Base-by-base conservation (phyloP, 1,140 invertebrate genomes). In the Thaumatotibia leucotreta region DNA sequence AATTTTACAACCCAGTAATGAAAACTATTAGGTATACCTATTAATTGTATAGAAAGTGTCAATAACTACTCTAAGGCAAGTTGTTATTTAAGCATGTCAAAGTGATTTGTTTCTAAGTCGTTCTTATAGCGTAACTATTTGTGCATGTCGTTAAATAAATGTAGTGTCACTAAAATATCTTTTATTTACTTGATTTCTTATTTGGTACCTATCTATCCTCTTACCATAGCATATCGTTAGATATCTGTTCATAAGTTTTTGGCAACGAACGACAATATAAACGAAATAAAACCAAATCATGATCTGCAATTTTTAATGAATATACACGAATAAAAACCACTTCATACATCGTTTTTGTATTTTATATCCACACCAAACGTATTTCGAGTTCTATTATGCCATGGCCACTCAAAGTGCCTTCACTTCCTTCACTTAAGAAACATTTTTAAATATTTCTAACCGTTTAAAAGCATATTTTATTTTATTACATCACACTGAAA, bases 281-380 rank as follows among this genome's bases (percentile, higher is more conserved):
- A n/a, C n/a, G n/a, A 67, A 74, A 80, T 79, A 75, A 64, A 67
- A 22, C 52, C 9, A 6, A 31, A 61, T 20, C 65, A 27, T 79
- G 45, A 64, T 67, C 54, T 69, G 67, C 68, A 77, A 74, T 74
- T 76, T 88, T 84, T 86, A 86, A 66, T 86, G 82, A 82, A 85
- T 86, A 86, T 78, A 82, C 79, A 86, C 76, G 68, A 86, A 84
- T 87, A 84, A 84, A 86, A 88, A 86, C 72, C 83, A 86, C 84
- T 73, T 83, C 82, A 84, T 78, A 86, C 76, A 75, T 82, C 76
- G 63, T 71, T 76, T 85, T 78, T 73, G 75, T 79, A 77, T 77
- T 75, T 73, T 77, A 82, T 76, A 80, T 76, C 61, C 82, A 84
- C 83, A 82, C 83, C 76, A 65, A 82, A 77, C 74, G 49, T 65